These are phyloP conservation scores for Amphipyra tragopoginis DNA, from an alignment of 2,888 invertebrate genomes.

Conservation along the genomic window DNA sequence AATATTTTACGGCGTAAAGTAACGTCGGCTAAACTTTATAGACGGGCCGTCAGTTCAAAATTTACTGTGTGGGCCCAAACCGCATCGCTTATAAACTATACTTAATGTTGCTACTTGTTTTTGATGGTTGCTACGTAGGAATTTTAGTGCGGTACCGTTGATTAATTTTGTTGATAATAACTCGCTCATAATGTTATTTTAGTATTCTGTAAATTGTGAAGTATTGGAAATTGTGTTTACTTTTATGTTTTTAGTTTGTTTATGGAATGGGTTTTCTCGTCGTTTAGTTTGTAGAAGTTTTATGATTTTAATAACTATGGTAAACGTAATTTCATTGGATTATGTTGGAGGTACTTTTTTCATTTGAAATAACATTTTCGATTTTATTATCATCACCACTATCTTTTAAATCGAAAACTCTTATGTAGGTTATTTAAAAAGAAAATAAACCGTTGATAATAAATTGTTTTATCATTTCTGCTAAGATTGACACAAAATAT, in stretches of 20 bases:
- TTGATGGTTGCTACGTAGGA: constrained; percentile 57
- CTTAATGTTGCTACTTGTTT: constrained; percentile 57
- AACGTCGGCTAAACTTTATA: constrained; percentile 65
- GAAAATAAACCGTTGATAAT: too few species aligned
- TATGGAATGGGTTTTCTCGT: neutral
- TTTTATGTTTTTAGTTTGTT: constrained; percentile 7
- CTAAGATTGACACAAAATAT: too few species aligned
- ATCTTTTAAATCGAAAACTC: too few species aligned
- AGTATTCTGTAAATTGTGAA: constrained; percentile 19
- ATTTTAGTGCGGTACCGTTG: constrained; percentile 53
- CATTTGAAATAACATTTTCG: too few species aligned
- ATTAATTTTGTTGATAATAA: constrained; percentile 59
- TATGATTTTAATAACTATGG: too few species aligned
- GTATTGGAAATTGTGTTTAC: constrained; percentile 14
- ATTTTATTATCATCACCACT: too few species aligned
- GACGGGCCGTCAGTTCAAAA: constrained; percentile 63
- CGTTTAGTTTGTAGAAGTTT: neutral
- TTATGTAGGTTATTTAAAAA: too few species aligned
- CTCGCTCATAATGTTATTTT: constrained; percentile 39
- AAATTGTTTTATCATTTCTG: too few species aligned
- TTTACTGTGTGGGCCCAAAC: constrained; percentile 64
- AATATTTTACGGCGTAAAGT: constrained; percentile 65
- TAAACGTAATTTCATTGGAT: too few species aligned
- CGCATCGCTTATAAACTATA: constrained; percentile 65
- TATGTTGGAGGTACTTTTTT: too few species aligned